Conservation (phyloP, 2,888 invertebrate species). For the Pandemis cinnamomeana region DNA sequence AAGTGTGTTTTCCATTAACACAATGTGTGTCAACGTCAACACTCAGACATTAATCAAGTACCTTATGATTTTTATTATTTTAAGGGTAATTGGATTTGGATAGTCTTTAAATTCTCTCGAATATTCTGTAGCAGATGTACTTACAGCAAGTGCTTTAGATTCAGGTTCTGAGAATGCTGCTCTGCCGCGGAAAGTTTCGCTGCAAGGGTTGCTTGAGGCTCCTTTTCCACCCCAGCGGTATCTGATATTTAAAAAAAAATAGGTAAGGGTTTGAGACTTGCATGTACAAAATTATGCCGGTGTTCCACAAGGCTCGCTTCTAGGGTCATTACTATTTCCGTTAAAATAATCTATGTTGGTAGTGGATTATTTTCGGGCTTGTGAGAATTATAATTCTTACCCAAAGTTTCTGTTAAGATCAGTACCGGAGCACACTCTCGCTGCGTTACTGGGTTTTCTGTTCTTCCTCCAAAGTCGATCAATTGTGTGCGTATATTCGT, state of each 20-base stretch:
- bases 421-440: conserved; percentile 86
- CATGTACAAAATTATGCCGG: not conserved
- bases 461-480: conserved; percentile 95
- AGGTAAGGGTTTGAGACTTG: not conserved
- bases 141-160: conserved; percentile 86
- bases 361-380: too few relatives aligned
- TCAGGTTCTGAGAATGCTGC: conserved; percentile 95
- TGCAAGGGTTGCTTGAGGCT: conserved; percentile 91
- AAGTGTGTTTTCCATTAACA: conserved; percentile 17
- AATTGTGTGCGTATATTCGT: conserved; percentile 91
- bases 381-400: conserved; percentile 51
- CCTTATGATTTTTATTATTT: conserved; percentile 8
- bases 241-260: conserved; percentile 57
- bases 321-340: not conserved
- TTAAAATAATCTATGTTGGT: not conserved
- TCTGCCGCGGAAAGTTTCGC: conserved; percentile 92
- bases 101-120: not conserved
- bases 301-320: not conserved
- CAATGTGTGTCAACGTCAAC: not conserved
- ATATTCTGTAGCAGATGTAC: conserved; percentile 43
- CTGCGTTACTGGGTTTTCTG: conserved; percentile 83
- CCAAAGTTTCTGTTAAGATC: conserved; percentile 96
- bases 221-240: conserved; percentile 95
- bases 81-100: conserved; percentile 3
- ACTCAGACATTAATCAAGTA: not conserved